phyloP scores from a whole-genome alignment of 2,113 vertebrate species.

The Ammodytes dubius region DNA sequence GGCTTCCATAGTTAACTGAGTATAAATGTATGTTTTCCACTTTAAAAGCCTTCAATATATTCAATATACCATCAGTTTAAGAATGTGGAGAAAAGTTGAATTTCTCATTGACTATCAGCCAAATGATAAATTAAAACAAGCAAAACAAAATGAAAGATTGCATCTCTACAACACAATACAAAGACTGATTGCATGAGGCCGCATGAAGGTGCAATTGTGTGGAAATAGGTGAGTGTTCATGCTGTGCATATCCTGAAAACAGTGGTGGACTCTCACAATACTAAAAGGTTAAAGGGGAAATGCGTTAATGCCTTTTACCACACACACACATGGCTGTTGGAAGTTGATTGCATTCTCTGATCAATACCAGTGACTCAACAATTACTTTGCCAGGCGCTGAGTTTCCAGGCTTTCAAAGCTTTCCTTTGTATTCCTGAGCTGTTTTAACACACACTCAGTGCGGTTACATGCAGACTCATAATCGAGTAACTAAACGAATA shows the following conservation, averaged over 20 bases:
- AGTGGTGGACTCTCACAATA: not conserved
- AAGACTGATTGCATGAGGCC: slow-evolving; percentile 16
- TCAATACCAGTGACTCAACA: slow-evolving; percentile 52
- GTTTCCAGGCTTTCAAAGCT: slow-evolving; percentile 41
- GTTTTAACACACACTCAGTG: slow-evolving; percentile 40
- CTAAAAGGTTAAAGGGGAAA: slow-evolving; percentile 35
- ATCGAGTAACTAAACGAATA: too few species aligned
- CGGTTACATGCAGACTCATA: too few species aligned
- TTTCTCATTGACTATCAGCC: not conserved
- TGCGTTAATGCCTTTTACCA: slow-evolving; percentile 16
- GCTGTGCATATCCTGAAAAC: slow-evolving; percentile 22
- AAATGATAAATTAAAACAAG: not conserved
- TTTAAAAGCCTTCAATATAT: not conserved
- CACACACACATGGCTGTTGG: slow-evolving; percentile 20
- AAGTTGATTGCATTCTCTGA: slow-evolving; percentile 50
- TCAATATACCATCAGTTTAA: not conserved
- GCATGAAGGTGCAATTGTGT: not conserved
- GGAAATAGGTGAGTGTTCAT: slow-evolving; percentile 11
- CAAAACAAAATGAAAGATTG: not conserved
- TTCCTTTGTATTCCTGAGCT: slow-evolving; percentile 24
- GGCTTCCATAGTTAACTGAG: not conserved
- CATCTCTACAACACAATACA: not conserved
- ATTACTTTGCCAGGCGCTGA: slow-evolving; percentile 34
- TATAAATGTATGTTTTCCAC: not conserved
- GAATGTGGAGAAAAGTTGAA: not conserved